Evolutionary conservation across 2,113 vertebrate species (phyloP), one percentile per base, ranked within the genome.

Genomic region (Chaenogobius annularis): DNA sequence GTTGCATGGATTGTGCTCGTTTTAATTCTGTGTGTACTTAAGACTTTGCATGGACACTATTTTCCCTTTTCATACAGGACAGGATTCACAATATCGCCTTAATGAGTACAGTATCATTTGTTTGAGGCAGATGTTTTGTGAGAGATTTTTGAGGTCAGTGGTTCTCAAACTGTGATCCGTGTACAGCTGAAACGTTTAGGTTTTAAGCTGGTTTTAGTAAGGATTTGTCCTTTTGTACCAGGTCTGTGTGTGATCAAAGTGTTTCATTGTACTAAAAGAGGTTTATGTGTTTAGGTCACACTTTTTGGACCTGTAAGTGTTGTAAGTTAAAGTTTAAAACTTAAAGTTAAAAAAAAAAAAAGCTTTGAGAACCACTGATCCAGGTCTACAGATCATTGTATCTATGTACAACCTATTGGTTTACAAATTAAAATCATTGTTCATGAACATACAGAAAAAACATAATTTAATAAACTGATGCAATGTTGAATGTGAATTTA

Each of bases 1-100:
- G 73, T 67, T 72, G 85, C 83, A 85, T 87, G 89, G 68, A 46
- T 74, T 70, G 76, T 75, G 74, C 58, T 61, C 12, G 56, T 59
- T 79, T 46, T 35, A 73, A 46, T 54, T 73, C 37, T 79, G 1
- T 58, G 59, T 71, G 80, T 74, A 37, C 40, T 70, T 10, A 12
- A 13, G 35, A 43, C 17, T 68, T 76, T 17, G 74, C 79, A 69
- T 64, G 61, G 68, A 81, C 54, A 37, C 63, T 61, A 50, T 50
- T 61, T 44, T 67, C 19, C 26, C 20, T 81, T 20, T 20, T 61
- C 26, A 70, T 69, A 64, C 56, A 31, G 66, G 73, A 20, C 50
- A 54, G 19, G 8, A n/a, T 8, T 54, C 19, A n/a, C 15, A 50
- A 15, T 1, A 4, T 50, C 47, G 4, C 14, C 15, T 50, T 12